A percentile compares a stretch with the other conserved stretches of the same genome.
phyloP scores from a whole-genome alignment of 1,140 invertebrate species.

The Drosophila erecta region DNA sequence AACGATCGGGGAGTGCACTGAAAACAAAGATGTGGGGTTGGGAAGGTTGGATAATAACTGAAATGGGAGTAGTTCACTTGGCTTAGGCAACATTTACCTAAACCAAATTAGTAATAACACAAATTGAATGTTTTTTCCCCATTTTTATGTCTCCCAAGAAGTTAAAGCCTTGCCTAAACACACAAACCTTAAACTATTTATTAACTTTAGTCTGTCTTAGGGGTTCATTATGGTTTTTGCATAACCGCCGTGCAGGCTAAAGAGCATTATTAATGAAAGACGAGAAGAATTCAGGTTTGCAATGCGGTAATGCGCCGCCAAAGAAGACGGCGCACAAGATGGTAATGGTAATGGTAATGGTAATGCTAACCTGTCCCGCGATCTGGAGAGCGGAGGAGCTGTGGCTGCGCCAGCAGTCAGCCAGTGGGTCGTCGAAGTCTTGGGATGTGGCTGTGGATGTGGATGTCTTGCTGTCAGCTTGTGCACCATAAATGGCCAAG shows the following conservation, averaged over 20 bases:
- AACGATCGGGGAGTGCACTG: slow-evolving; percentile 1
- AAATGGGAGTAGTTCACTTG: too few relatives aligned
- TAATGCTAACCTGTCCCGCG: slow-evolving; percentile 24
- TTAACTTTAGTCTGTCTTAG: slow-evolving; percentile 11
- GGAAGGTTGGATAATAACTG: not conserved
- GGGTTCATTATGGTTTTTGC: slow-evolving; percentile 27
- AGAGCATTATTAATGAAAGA: slow-evolving; percentile 54
- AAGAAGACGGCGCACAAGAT: slow-evolving; percentile 14
- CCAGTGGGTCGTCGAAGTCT: slow-evolving; percentile 39
- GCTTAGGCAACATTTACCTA: too few relatives aligned
- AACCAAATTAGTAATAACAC: too few relatives aligned
- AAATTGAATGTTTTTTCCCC: too few relatives aligned
- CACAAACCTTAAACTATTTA: not conserved
- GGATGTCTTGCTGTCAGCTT: slow-evolving; percentile 35
- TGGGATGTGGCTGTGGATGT: slow-evolving; percentile 19
- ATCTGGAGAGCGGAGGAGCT: slow-evolving; percentile 2
- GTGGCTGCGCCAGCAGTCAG: slow-evolving; percentile 23
- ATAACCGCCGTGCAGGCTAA: slow-evolving; percentile 10
- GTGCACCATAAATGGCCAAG: slow-evolving; percentile 48
- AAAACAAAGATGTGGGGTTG: not conserved
- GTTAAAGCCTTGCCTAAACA: too few relatives aligned
- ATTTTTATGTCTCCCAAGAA: too few relatives aligned
- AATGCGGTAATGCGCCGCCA: slow-evolving; percentile 77
- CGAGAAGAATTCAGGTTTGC: slow-evolving; percentile 78
- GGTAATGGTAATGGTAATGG: slow-evolving; percentile 20